These are phyloP conservation scores for Stratiomys singularior DNA, from an alignment of 2,888 invertebrate species.

Conservation along the genomic window DNA sequence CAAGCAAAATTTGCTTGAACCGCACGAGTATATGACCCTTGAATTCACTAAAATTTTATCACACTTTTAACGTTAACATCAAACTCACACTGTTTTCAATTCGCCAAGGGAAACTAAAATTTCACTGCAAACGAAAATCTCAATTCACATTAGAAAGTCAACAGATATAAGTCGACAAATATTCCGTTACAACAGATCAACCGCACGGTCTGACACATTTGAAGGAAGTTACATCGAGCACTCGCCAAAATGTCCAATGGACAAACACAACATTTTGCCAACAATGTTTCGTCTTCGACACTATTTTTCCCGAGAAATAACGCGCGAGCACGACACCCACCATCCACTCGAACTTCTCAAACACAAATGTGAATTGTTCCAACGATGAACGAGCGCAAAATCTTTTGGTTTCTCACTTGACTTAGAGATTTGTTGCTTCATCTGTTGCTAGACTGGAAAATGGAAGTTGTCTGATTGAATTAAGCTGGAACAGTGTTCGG, in stretches of 20 bases:
- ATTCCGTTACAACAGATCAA: too few relatives aligned
- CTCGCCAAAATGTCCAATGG: too few relatives aligned
- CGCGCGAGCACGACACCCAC: not conserved
- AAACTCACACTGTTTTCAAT: not conserved
- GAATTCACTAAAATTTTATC: not conserved
- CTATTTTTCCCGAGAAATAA: not conserved
- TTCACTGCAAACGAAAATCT: not conserved
- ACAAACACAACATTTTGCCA: not conserved
- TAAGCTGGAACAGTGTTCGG: not conserved
- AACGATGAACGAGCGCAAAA: not conserved
- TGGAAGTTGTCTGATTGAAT: not conserved
- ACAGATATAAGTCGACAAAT: not conserved
- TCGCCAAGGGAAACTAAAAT: not conserved
- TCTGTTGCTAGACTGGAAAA: slow-evolving; percentile 40
- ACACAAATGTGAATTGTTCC: slow-evolving; percentile 21
- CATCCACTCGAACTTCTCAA: not conserved
- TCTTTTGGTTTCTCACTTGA: not conserved
- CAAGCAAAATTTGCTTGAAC: not conserved
- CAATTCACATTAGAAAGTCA: slow-evolving; percentile 3
- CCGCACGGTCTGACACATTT: not conserved
- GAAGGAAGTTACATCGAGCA: not conserved
- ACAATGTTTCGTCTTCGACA: not conserved
- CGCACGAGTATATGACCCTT: not conserved
- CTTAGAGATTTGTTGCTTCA: slow-evolving; percentile 36
- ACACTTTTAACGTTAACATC: not conserved